These are phyloP conservation scores for Rhinolophus sinicus DNA, from an alignment of 2,113 vertebrate species.

Conservation along the genomic window DNA sequence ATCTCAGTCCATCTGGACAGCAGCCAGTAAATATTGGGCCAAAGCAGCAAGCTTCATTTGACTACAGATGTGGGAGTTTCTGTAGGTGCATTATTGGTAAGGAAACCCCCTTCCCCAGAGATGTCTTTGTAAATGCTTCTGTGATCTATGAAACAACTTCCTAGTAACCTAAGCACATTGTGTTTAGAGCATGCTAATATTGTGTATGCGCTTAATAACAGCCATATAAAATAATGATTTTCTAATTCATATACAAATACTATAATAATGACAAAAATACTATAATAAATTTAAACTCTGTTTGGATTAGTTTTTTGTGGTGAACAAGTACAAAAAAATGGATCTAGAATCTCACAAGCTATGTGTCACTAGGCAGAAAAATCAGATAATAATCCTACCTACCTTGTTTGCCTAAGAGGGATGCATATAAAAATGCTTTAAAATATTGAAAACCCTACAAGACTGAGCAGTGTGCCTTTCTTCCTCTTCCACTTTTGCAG, in stretches of 20 bases:
- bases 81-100: neutral
- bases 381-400: accelerated
- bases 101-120: neutral
- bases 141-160: neutral
- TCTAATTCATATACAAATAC: neutral
- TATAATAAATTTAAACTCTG: neutral
- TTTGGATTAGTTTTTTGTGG: neutral
- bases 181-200: neutral
- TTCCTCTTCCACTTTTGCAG: accelerated
- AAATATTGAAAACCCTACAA: neutral
- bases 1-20: neutral
- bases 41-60: neutral
- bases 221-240: neutral
- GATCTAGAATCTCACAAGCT: neutral
- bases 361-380: neutral
- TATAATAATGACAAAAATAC: neutral
- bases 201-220: neutral
- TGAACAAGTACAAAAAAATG: neutral
- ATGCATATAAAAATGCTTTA: neutral
- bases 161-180: neutral
- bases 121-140: neutral
- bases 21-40: neutral
- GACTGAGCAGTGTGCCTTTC: neutral
- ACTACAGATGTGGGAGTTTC: neutral
- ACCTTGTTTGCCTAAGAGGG: neutral